Evolutionary conservation across 2,797 vertebrate genomes (phyloP).

Genomic region (Pampus argenteus): DNA sequence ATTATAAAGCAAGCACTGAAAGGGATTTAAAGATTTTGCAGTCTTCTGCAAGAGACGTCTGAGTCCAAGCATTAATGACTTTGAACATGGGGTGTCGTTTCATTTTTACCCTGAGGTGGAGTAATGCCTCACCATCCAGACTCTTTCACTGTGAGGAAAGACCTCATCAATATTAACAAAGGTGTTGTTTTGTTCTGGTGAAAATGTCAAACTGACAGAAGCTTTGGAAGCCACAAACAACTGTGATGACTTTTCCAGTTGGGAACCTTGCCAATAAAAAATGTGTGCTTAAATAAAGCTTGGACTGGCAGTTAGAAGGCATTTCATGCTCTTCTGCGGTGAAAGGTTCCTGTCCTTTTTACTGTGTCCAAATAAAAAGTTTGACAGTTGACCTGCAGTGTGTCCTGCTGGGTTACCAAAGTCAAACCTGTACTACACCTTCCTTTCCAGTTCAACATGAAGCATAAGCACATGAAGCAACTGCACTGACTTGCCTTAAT

Average conservation of each 20-base stretch:
- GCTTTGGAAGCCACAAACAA: not conserved
- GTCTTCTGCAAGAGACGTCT: constrained; percentile 15
- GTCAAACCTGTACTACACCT: too few species aligned
- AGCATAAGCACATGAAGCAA: too few species aligned
- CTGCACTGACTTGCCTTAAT: too few species aligned
- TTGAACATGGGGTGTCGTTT: constrained; percentile 5
- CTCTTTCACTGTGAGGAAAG: not conserved
- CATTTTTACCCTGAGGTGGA: constrained; percentile 14
- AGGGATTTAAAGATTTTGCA: constrained; percentile 5
- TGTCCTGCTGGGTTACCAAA: too few species aligned
- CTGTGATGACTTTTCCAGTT: not conserved
- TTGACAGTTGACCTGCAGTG: too few species aligned
- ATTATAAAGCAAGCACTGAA: constrained; percentile 29
- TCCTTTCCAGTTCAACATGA: too few species aligned
- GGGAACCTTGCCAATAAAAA: too few species aligned
- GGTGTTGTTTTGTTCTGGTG: not conserved
- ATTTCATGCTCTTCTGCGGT: too few species aligned
- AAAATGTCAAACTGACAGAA: not conserved
- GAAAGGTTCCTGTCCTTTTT: too few species aligned
- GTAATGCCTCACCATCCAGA: not conserved
- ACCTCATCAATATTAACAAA: not conserved
- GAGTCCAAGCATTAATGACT: constrained; percentile 1
- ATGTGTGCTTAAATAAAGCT: too few species aligned
- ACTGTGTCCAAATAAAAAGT: too few species aligned
- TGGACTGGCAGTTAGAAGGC: too few species aligned